These are phyloP conservation scores for Nematostella vectensis DNA, from an alignment of 92 coral and sea anemone species.

Conservation along the genomic window DNA sequence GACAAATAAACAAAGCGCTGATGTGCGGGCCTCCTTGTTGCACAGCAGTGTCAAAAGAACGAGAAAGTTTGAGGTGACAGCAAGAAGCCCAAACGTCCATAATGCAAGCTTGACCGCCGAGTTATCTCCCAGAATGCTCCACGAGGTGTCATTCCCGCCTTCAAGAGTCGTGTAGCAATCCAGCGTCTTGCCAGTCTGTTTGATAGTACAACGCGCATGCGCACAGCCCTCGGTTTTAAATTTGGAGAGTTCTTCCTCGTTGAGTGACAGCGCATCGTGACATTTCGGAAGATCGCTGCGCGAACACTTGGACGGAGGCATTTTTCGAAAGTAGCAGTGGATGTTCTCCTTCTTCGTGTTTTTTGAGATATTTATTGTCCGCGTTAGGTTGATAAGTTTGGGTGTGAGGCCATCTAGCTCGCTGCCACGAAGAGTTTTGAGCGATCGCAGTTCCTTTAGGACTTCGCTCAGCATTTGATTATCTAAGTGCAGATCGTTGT, in stretches of 20 bases:
- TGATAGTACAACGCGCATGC: slow-evolving; percentile 55
- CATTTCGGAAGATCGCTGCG: slow-evolving; percentile 41
- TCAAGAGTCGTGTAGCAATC: slow-evolving; percentile 33
- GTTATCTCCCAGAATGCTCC: slow-evolving; percentile 69
- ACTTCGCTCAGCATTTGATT: slow-evolving; percentile 20
- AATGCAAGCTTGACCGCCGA: slow-evolving; percentile 77
- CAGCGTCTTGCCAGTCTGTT: slow-evolving; percentile 29
- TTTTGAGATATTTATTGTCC: slow-evolving; percentile 41
- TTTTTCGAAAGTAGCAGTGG: slow-evolving; percentile 60
- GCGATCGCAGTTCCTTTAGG: slow-evolving; percentile 37
- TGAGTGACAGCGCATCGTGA: slow-evolving; percentile 33
- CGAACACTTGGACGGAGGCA: slow-evolving; percentile 53
- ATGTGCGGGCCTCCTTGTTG: slow-evolving; percentile 59
- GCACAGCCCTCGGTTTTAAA: slow-evolving; percentile 47
- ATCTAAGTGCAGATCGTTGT: slow-evolving; percentile 42
- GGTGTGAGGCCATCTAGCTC: slow-evolving; percentile 27
- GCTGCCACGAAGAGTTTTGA: slow-evolving; percentile 46
- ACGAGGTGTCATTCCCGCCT: slow-evolving; percentile 35
- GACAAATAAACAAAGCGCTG: slow-evolving; percentile 73
- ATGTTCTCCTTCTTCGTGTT: slow-evolving; percentile 50
- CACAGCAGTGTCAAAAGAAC: slow-evolving; percentile 62
- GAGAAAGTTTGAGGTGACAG: slow-evolving; percentile 67
- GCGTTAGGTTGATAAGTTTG: slow-evolving; percentile 43
- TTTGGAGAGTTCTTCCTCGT: slow-evolving; percentile 43
- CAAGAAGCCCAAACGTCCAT: slow-evolving; percentile 84